Evolutionary conservation across 2,113 vertebrate species (phyloP).

Genomic region (Trematocara zebra): DNA sequence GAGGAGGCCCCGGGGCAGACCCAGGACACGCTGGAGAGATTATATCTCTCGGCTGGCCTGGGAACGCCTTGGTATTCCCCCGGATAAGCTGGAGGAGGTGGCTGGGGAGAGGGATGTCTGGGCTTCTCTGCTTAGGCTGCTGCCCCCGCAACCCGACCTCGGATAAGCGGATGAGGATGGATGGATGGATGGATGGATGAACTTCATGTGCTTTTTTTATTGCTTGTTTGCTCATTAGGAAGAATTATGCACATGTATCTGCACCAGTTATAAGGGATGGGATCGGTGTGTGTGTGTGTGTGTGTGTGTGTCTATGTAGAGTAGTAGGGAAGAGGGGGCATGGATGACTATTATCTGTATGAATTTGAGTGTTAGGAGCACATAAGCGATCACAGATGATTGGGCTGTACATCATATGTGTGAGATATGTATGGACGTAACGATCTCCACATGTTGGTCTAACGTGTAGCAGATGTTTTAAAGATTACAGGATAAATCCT

Average conservation of each 20-base stretch:
- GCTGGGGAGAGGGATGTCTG: no score
- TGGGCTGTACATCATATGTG: background rate
- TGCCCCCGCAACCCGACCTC: no score
- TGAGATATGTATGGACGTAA: background rate
- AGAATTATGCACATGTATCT: background rate
- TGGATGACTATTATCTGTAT: background rate
- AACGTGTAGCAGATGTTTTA: background rate
- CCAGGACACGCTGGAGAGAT: no score
- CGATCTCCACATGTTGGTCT: background rate
- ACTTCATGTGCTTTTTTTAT: conserved; percentile 1
- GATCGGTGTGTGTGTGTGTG: background rate
- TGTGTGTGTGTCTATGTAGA: background rate
- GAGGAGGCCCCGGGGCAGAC: no score
- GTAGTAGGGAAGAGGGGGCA: background rate
- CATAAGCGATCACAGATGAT: background rate
- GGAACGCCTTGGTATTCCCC: no score
- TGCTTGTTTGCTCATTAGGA: background rate
- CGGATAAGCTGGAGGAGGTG: no score
- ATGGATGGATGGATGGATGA: no score
- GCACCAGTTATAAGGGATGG: background rate
- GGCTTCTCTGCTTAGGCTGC: no score
- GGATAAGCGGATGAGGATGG: no score
- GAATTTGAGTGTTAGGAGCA: background rate
- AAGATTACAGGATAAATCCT: background rate
- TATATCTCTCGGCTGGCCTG: no score